These are phyloP conservation scores for Muraenolepis orangiensis DNA, from an alignment of 2,797 vertebrate genomes.

Conservation along the genomic window DNA sequence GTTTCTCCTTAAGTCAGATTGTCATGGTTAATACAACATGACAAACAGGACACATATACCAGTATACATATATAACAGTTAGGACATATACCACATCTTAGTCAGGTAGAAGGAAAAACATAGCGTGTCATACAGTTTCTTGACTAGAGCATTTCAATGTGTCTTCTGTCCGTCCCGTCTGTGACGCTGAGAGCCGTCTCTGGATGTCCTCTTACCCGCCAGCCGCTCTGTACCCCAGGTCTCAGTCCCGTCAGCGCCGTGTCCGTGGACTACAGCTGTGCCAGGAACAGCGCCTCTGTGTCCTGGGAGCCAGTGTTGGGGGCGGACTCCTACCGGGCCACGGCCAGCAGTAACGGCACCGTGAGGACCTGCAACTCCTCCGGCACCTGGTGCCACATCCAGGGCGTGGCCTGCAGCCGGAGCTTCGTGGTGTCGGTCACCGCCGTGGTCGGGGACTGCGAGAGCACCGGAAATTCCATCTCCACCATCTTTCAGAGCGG, in stretches of 20 bases:
- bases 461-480: conserved; percentile 47
- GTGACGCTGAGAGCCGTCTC: no score
- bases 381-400: conserved; percentile 54
- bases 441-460: conserved; percentile 63
- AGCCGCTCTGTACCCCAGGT: no score
- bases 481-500: conserved; percentile 49
- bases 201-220: no score
- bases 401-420: conserved; percentile 58
- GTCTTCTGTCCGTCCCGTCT: background rate
- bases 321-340: conserved; percentile 64
- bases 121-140: background rate
- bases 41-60: background rate
- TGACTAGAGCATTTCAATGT: background rate
- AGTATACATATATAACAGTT: no score
- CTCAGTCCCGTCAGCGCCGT: conserved; percentile 60
- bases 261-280: conserved; percentile 64
- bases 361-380: conserved; percentile 53
- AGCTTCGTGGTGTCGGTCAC: conserved; percentile 57
- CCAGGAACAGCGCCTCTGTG: conserved; percentile 38
- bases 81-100: no score
- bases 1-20: background rate
- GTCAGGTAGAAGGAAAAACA: background rate
- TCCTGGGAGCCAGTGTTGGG: conserved; percentile 61
- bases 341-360: conserved; percentile 38
- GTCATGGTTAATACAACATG: background rate